Evolutionary conservation across 2,113 vertebrate species (phyloP).

Genomic region (Ancistrus triradiatus): DNA sequence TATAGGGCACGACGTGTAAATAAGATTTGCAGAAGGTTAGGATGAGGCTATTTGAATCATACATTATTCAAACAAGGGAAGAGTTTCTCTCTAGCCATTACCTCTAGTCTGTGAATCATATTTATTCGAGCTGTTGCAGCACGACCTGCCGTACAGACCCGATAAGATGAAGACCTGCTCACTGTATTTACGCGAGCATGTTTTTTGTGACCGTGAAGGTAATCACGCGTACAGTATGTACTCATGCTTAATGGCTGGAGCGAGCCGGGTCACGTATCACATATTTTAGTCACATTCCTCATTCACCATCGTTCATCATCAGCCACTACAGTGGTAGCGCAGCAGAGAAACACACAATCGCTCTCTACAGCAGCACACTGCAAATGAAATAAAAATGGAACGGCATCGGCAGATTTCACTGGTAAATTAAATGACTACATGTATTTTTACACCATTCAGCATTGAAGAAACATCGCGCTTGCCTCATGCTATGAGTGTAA

Average conservation of each 20-base stretch:
- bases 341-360: not conserved
- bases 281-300: slow-evolving; percentile 21
- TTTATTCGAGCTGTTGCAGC: too few species aligned
- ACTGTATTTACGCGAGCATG: not conserved
- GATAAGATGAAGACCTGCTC: too few species aligned
- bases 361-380: too few species aligned
- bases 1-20: too few species aligned
- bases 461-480: too few species aligned
- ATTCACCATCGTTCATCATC: slow-evolving; percentile 11
- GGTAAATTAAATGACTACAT: too few species aligned
- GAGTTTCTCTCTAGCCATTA: slow-evolving; percentile 3
- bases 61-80: slow-evolving; percentile 36
- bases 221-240: slow-evolving; percentile 21
- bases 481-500: too few species aligned
- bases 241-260: not conserved
- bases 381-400: too few species aligned
- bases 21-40: slow-evolving; percentile 9
- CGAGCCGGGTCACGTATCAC: not conserved
- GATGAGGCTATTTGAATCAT: slow-evolving; percentile 20
- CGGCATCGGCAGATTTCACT: too few species aligned
- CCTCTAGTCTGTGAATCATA: slow-evolving; percentile 4
- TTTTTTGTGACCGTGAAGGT: slow-evolving; percentile 28
- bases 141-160: too few species aligned
- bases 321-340: not conserved
- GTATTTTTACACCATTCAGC: too few species aligned